These are phyloP conservation scores for Scaptomyza parva DNA, from an alignment of 2,888 invertebrate species.

Conservation along the genomic window DNA sequence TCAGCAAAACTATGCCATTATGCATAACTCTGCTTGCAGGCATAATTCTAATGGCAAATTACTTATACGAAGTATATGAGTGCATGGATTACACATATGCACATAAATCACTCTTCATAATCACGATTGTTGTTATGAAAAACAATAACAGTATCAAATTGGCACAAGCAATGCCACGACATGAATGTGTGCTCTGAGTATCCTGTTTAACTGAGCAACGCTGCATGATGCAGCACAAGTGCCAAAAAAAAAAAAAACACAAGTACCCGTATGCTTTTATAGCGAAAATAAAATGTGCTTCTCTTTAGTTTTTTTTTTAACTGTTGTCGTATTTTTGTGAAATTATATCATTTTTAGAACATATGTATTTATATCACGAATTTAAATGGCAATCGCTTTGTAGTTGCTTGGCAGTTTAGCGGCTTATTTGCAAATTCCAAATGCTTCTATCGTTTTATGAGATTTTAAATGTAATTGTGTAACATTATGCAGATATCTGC, in stretches of 20 bases:
- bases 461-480: slow-evolving; percentile 70
- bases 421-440: slow-evolving; percentile 51
- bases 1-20: slow-evolving; percentile 15
- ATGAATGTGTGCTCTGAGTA: slow-evolving; percentile 5
- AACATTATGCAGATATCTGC: slow-evolving; percentile 66
- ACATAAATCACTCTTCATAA: background rate
- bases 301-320: slow-evolving; percentile 9
- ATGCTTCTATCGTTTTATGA: slow-evolving; percentile 54
- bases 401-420: slow-evolving; percentile 29
- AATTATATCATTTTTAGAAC: slow-evolving; percentile 4
- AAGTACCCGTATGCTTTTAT: slow-evolving; percentile 56
- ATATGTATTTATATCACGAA: slow-evolving; percentile 7
- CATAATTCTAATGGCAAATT: slow-evolving; percentile 34
- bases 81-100: slow-evolving; percentile 4
- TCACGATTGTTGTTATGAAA: slow-evolving; percentile 30
- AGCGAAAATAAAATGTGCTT: slow-evolving; percentile 52
- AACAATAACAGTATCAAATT: slow-evolving; percentile 17
- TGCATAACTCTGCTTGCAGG: background rate
- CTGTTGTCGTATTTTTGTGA: background rate
- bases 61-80: slow-evolving; percentile 2
- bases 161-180: slow-evolving; percentile 25
- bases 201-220: slow-evolving; percentile 28
- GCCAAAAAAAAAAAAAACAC: slow-evolving; percentile 46
- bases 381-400: slow-evolving; percentile 37
- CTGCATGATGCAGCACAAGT: slow-evolving; percentile 37